phyloP scores from a whole-genome alignment of 2,888 invertebrate species.

The Drepana falcataria region DNA sequence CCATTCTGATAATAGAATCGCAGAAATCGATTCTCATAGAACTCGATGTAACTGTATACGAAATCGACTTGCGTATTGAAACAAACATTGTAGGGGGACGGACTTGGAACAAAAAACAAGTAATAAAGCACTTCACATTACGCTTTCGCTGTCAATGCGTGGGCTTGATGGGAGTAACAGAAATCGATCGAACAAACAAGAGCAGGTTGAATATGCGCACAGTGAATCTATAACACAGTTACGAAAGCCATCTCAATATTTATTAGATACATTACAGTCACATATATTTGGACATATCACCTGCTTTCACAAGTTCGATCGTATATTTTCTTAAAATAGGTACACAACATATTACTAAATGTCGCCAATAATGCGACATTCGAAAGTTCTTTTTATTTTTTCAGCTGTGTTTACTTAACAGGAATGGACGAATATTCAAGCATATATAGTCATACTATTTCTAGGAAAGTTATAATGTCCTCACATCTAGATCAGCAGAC shows the following conservation, averaged over 20 bases:
- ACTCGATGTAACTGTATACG: slow-evolving; percentile 35
- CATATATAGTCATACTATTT: no score
- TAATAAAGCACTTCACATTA: slow-evolving; percentile 36
- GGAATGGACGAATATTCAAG: no score
- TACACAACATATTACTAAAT: no score
- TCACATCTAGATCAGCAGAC: no score
- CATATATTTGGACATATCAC: no score
- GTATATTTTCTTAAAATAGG: no score
- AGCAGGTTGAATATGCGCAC: slow-evolving; percentile 61
- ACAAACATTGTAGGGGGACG: slow-evolving; percentile 26
- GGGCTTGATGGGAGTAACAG: slow-evolving; percentile 45
- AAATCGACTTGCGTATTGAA: slow-evolving; percentile 33
- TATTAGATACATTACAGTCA: no score
- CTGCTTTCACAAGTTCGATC: no score
- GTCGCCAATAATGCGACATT: no score
- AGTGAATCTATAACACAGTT: slow-evolving; percentile 22
- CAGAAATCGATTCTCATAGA: slow-evolving; percentile 38
- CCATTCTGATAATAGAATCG: slow-evolving; percentile 17
- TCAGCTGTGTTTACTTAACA: no score
- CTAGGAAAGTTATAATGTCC: no score
- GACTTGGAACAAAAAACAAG: slow-evolving; percentile 34
- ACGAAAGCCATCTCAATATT: background rate
- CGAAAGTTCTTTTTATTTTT: no score
- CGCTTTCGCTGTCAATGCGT: slow-evolving; percentile 41
- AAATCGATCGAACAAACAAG: slow-evolving; percentile 57